Evolutionary conservation across 1,140 invertebrate genomes (phyloP), one percentile per base, ranked within the genome.

Genomic region (Dufourea novaeangliae): DNA sequence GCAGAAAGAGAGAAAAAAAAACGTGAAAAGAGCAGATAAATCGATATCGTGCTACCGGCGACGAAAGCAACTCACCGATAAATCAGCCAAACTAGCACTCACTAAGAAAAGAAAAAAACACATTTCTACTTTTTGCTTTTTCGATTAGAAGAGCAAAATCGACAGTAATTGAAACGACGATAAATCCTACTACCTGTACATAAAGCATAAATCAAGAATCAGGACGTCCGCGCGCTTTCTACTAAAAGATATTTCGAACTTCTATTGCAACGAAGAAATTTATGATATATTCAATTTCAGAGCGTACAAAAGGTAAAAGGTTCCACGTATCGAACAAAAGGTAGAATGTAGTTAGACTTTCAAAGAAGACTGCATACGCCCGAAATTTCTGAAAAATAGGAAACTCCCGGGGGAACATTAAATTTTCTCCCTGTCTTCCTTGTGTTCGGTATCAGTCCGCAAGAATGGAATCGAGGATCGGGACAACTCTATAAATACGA

Each of bases 1-100:
- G 62, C 29, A 66, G 52, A 68, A 41, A 52, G 52, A 50, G 17
- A 27, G 44, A 17, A 56, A 57, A 64, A 59, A 75, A 78, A 76
- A 62, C n/a, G n/a, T n/a, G 50, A 11, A 34, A 57, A 50, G 59
- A 56, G 14, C n/a, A 27, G 39, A 25, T 61, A 66, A 78, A 70
- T 73, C 85, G 86, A 82, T 83, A 87, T 84, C 82, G 76, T 73
- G 56, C 44, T 71, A 76, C 74, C 77, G 70, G 67, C 78, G 76
- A 80, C 75, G 81, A 83, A 82, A 80, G 74, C 72, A 56, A 67
- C 74, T 86, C 83, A 54, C 54, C 80, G 68, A 86, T 85, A 85
- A 85, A 85, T 85, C 83, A 84, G 79, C 82, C 68, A 84, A 84
- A 84, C 83, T 83, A 84, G 82, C 57, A 59, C 78, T 77, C 50